phyloP scores from a whole-genome alignment of 2,113 vertebrate genomes.

The Hypomesus transpacificus region DNA sequence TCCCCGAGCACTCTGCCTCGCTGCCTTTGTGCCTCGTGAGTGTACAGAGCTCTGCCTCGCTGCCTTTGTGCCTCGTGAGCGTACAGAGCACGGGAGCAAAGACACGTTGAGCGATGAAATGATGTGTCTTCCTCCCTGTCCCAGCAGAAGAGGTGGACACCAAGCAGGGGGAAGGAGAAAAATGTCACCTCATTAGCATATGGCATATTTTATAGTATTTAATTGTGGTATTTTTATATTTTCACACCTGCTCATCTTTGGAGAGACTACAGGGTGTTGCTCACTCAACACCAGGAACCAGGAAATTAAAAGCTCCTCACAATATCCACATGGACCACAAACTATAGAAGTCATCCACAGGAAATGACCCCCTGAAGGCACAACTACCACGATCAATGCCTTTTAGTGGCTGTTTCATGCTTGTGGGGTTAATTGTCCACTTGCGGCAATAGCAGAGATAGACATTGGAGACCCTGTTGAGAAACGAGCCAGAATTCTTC shows the following conservation, averaged over 20 bases:
- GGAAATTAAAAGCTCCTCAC: background rate
- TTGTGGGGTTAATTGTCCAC: slow-evolving; percentile 6
- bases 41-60: slow-evolving; percentile 26
- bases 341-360: background rate
- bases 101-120: background rate
- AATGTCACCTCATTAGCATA: no score
- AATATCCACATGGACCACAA: background rate
- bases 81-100: background rate
- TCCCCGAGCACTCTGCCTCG: slow-evolving; percentile 29
- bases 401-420: slow-evolving; percentile 33
- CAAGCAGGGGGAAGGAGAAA: background rate
- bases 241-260: background rate
- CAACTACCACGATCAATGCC: slow-evolving; percentile 28
- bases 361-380: slow-evolving; percentile 21
- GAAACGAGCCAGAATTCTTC: background rate
- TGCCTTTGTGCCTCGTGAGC: slow-evolving; percentile 14
- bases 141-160: slow-evolving; percentile 17
- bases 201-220: background rate
- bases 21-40: slow-evolving; percentile 24
- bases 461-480: slow-evolving; percentile 19
- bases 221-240: background rate
- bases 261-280: background rate
- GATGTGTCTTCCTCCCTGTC: slow-evolving; percentile 2
- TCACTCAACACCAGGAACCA: background rate
- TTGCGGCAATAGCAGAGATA: slow-evolving; percentile 11